Evolutionary conservation across 2,888 invertebrate species (phyloP).

Genomic region (Drosophila cognata): DNA sequence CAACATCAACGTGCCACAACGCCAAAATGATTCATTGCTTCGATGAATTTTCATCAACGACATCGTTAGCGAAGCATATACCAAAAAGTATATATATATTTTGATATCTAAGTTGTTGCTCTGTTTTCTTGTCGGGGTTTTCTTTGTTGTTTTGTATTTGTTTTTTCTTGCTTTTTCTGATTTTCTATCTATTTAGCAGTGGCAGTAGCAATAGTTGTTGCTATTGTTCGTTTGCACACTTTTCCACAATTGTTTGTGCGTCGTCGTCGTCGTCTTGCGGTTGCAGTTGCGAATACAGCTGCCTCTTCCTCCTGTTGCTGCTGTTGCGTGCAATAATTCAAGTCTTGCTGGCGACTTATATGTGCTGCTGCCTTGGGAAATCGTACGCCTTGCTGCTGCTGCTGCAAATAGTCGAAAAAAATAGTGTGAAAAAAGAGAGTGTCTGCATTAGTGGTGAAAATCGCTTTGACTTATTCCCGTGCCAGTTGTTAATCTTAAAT

Average conservation of each 20-base stretch:
- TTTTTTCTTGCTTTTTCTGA: constrained; percentile 46
- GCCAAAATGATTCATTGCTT: constrained; percentile 82
- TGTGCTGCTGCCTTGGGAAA: constrained; percentile 75
- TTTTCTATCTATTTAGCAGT: constrained; percentile 56
- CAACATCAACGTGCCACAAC: constrained; percentile 66
- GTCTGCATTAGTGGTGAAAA: constrained; percentile 61
- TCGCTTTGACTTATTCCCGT: not conserved
- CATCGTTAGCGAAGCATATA: constrained; percentile 81
- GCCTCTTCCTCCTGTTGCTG: constrained; percentile 30
- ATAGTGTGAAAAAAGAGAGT: constrained; percentile 26
- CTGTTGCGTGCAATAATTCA: constrained; percentile 82
- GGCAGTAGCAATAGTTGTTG: constrained; percentile 25
- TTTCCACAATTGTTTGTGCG: constrained; percentile 79
- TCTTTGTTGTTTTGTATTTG: constrained; percentile 6
- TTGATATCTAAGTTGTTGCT: constrained; percentile 36
- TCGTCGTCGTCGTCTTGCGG: constrained; percentile 55
- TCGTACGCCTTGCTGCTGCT: constrained; percentile 76
- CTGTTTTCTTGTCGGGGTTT: constrained; percentile 22
- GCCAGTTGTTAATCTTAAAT: not conserved
- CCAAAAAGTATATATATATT: constrained; percentile 50
- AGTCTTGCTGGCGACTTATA: constrained; percentile 83
- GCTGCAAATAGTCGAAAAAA: constrained; percentile 61
- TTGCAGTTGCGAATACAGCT: constrained; percentile 51
- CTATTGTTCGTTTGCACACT: constrained; percentile 76
- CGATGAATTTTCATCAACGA: constrained; percentile 82